Conservation (phyloP, 1,140 invertebrate species). For the Drosophila albomicans region DNA sequence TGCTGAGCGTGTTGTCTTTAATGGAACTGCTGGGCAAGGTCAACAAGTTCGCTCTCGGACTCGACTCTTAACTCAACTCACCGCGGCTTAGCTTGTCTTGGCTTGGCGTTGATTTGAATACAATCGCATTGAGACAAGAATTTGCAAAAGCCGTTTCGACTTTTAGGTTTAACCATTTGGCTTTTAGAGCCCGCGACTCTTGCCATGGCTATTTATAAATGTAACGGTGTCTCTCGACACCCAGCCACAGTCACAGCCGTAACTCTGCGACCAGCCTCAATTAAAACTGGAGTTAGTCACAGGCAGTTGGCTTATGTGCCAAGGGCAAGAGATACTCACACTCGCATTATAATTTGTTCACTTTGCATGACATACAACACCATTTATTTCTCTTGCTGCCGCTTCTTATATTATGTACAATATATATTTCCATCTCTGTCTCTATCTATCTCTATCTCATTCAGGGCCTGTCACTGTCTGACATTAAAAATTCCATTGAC, state of each 20-base stretch:
- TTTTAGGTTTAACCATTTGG: slow-evolving; percentile 43
- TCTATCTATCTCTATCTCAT: slow-evolving; percentile 13
- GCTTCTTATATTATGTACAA: background rate
- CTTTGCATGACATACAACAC: slow-evolving; percentile 52
- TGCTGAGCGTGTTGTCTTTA: slow-evolving; percentile 54
- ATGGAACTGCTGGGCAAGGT: slow-evolving; percentile 63
- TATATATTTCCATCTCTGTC: background rate
- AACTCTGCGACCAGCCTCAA: slow-evolving; percentile 47
- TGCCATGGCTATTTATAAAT: slow-evolving; percentile 46
- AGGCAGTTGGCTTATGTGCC: slow-evolving; percentile 67
- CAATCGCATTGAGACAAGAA: slow-evolving; percentile 70
- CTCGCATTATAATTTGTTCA: slow-evolving; percentile 33
- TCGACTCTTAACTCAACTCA: background rate
- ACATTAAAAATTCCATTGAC: slow-evolving; percentile 57
- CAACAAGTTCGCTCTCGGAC: slow-evolving; percentile 56
- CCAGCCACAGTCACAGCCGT: slow-evolving; percentile 17
- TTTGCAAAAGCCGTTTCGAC: slow-evolving; percentile 52
- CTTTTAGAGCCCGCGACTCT: slow-evolving; percentile 8
- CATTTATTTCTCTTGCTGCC: slow-evolving; percentile 17
- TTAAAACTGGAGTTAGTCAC: slow-evolving; percentile 73
- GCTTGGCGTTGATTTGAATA: slow-evolving; percentile 66
- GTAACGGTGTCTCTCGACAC: slow-evolving; percentile 48
- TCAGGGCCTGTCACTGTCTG: slow-evolving; percentile 18
- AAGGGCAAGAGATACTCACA: slow-evolving; percentile 58
- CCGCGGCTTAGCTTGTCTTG: background rate